Evolutionary conservation across 2,113 vertebrate species (phyloP).

Genomic region (Zosterops borbonicus): DNA sequence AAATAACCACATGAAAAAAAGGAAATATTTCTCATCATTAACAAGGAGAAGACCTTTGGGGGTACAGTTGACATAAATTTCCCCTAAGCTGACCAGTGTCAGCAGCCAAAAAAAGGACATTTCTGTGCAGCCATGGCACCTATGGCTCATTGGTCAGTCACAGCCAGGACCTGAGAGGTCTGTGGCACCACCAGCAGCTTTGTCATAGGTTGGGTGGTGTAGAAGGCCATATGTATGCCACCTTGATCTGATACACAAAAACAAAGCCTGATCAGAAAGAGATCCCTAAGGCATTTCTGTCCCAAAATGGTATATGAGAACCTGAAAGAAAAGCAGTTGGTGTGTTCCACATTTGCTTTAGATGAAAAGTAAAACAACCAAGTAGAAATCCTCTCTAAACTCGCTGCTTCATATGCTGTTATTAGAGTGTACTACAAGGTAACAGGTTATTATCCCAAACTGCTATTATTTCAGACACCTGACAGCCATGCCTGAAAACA

Average conservation of each 20-base stretch:
- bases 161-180: not conserved
- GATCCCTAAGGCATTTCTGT: not conserved
- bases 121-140: not conserved
- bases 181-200: not conserved
- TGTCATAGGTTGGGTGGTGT: not conserved
- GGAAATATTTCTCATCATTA: not conserved
- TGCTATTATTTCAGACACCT: not conserved
- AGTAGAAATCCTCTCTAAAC: not conserved
- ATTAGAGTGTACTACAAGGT: not conserved
- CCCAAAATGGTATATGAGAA: not conserved
- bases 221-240: not conserved
- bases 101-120: not conserved
- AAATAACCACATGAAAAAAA: not conserved
- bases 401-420: accelerated
- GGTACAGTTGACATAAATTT: not conserved
- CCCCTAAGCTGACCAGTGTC: not conserved
- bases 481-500: not conserved
- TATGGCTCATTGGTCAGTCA: not conserved
- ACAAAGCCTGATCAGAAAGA: not conserved
- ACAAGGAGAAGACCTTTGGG: not conserved
- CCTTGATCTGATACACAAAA: not conserved
- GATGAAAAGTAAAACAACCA: not conserved
- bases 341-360: not conserved
- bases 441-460: not conserved
- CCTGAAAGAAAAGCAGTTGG: not conserved